Percentiles rank a stretch among this genome's conserved stretches.
Evolutionary conservation across 2,888 invertebrate species (phyloP).

Genomic region (Dryobotodes eremita): DNA sequence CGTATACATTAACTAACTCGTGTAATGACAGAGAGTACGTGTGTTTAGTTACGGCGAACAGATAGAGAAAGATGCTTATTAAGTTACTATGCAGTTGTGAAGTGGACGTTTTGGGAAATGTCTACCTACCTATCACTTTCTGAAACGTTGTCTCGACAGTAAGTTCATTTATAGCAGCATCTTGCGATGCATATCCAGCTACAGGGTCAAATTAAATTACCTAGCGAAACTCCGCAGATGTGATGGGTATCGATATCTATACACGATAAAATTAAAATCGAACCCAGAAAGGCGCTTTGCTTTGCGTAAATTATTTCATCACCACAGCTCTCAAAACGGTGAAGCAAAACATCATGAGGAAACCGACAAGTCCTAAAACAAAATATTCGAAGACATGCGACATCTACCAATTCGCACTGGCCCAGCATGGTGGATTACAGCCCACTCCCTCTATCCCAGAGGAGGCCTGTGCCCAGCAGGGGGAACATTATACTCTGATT

Average conservation of each 20-base stretch:
- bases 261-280: no score
- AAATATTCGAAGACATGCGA: background rate
- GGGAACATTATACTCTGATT: background rate
- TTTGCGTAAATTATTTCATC: no score
- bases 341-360: background rate
- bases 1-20: slow-evolving; percentile 58
- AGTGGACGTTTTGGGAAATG: background rate
- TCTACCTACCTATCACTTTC: no score
- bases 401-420: background rate
- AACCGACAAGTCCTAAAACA: background rate
- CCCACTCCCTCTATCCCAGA: background rate
- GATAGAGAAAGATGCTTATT: slow-evolving; percentile 62
- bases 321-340: background rate
- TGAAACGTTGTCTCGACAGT: no score
- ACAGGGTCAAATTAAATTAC: no score
- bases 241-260: no score
- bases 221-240: no score
- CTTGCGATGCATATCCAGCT: no score
- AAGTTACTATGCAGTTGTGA: slow-evolving; percentile 23
- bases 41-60: slow-evolving; percentile 65
- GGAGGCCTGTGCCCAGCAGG: background rate
- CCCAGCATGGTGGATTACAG: background rate
- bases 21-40: slow-evolving; percentile 52
- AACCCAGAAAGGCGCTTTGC: no score
- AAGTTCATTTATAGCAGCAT: no score